Evolutionary conservation across 2,797 vertebrate genomes (phyloP).

Genomic region (Rachycentron canadum): DNA sequence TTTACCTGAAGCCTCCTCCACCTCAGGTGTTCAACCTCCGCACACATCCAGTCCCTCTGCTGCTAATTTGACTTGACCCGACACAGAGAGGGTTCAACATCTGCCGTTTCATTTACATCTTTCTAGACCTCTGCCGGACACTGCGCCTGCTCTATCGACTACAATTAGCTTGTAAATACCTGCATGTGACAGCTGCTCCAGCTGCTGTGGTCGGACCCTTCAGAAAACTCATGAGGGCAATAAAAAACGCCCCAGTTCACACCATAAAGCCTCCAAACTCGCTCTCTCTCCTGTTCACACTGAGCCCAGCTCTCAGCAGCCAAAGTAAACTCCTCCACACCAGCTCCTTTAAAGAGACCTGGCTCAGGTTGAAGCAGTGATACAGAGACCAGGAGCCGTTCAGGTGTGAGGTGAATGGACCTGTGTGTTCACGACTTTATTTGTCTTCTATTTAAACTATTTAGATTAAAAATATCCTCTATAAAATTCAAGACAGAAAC

Average conservation of each 20-base stretch:
- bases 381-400: neutral
- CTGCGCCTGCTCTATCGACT: neutral
- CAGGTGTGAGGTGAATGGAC: neutral
- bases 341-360: neutral
- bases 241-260: conserved; percentile 8
- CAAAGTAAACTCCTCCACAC: conserved; percentile 37
- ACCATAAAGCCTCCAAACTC: conserved; percentile 4
- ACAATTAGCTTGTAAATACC: conserved; percentile 55
- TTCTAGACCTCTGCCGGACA: conserved; percentile 19
- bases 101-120: conserved; percentile 10
- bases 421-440: neutral
- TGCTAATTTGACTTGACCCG: conserved; percentile 9
- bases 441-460: too few relatives aligned
- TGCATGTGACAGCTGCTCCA: conserved; percentile 36
- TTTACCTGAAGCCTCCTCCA: too few relatives aligned
- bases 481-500: too few relatives aligned
- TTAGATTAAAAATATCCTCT: too few relatives aligned
- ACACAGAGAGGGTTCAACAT: conserved; percentile 17
- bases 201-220: conserved; percentile 6
- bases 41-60: neutral
- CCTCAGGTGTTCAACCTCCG: too few relatives aligned
- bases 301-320: conserved; percentile 4
- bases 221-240: conserved; percentile 9
- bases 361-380: too few relatives aligned
- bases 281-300: too few relatives aligned